A percentile compares a stretch with the other conserved stretches of the same genome.
Conservation (phyloP, 2,113 vertebrate species). For the Polypterus bichir region DNA sequence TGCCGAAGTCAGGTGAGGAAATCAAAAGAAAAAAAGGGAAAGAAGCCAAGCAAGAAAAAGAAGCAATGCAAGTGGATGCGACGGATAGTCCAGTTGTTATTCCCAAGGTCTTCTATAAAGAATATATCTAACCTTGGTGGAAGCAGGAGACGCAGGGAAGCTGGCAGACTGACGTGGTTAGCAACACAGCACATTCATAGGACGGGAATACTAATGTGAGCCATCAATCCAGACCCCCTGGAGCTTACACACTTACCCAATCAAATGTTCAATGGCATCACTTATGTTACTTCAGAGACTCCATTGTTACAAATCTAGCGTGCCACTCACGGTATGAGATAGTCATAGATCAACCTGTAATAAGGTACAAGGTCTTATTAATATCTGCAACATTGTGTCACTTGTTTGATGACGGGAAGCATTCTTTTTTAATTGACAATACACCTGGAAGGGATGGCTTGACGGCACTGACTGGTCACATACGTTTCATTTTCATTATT, state of each 20-base stretch:
- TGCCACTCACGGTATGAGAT: slow-evolving; percentile 18
- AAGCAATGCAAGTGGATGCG: slow-evolving; percentile 11
- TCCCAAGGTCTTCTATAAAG: slow-evolving; percentile 30
- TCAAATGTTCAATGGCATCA: slow-evolving; percentile 30
- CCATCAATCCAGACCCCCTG: slow-evolving; percentile 35
- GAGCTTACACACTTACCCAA: slow-evolving; percentile 33
- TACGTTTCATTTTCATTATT: no score
- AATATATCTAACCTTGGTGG: slow-evolving; percentile 53
- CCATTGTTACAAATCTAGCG: slow-evolving; percentile 37
- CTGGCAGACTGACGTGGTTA: slow-evolving; percentile 63
- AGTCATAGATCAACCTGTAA: no score
- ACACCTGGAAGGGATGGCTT: no score
- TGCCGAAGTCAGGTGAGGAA: no score
- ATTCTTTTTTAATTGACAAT: no score
- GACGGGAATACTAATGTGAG: slow-evolving; percentile 59
- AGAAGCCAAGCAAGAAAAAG: no score
- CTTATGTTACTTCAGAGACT: slow-evolving; percentile 37
- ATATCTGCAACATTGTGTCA: no score
- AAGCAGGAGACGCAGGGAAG: slow-evolving; percentile 49
- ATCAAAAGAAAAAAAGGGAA: no score
- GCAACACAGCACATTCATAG: slow-evolving; percentile 56
- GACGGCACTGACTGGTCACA: no score
- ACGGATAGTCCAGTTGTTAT: slow-evolving; percentile 20
- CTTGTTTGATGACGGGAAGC: no score
- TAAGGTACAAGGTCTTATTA: no score